phyloP scores from a whole-genome alignment of 2,797 vertebrate species.

The Stomatorhinus walkeri region DNA sequence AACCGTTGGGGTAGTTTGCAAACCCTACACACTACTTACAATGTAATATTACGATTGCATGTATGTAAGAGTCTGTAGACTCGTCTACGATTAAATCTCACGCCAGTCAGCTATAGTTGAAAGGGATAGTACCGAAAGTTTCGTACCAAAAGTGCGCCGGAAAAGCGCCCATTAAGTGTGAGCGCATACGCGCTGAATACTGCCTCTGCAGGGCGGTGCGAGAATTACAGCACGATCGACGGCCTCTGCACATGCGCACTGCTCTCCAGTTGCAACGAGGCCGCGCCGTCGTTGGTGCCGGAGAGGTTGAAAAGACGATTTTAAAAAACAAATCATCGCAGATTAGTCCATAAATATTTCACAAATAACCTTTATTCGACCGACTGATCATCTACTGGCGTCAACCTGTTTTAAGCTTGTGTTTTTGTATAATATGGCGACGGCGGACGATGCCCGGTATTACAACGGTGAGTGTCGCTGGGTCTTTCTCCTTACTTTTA shows the following conservation, averaged over 20 bases:
- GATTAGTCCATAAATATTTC: neutral
- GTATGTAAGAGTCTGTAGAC: neutral
- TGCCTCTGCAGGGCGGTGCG: neutral
- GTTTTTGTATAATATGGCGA: conserved; percentile 50
- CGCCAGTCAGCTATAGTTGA: neutral
- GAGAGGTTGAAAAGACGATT: neutral
- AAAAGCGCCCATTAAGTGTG: neutral
- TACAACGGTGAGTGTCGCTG: conserved; percentile 55
- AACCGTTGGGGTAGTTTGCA: neutral
- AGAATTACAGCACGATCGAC: neutral
- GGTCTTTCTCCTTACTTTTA: conserved; percentile 17
- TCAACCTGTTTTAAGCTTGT: conserved; percentile 10
- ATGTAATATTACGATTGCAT: neutral
- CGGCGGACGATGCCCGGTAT: conserved; percentile 53
- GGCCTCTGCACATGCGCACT: conserved; percentile 2
- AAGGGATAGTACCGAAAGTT: neutral
- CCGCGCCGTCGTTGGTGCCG: neutral
- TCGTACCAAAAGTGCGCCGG: neutral
- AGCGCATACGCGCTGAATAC: neutral
- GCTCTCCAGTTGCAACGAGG: neutral
- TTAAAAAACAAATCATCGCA: no score
- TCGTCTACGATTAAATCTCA: neutral
- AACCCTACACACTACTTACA: neutral
- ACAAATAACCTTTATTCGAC: neutral
- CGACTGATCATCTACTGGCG: neutral